phyloP scores from a whole-genome alignment of 2,888 invertebrate species.

The Ophion ventricosus region DNA sequence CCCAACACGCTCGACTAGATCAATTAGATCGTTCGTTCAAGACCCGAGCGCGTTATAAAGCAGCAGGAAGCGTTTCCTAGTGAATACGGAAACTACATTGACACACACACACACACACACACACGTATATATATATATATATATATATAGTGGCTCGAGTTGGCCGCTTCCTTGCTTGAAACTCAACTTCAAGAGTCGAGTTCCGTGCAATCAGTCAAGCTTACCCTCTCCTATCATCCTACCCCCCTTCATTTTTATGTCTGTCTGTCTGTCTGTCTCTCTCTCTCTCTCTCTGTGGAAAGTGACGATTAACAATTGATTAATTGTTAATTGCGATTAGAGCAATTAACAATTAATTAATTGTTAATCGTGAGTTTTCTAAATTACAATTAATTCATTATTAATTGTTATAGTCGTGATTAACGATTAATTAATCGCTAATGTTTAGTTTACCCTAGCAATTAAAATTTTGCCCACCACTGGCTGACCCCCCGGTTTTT shows the following conservation, averaged over 20 bases:
- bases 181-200: slow-evolving; percentile 60
- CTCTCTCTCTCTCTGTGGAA: too few species aligned
- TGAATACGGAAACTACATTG: slow-evolving; percentile 7
- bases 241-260: not conserved
- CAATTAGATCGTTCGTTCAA: slow-evolving; percentile 61
- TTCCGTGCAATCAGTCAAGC: slow-evolving; percentile 62
- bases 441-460: too few species aligned
- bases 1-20: slow-evolving; percentile 60
- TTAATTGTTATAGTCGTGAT: too few species aligned
- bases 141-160: slow-evolving; percentile 28
- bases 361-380: too few species aligned
- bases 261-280: not conserved
- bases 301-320: too few species aligned
- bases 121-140: not conserved
- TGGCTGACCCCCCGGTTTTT: too few species aligned
- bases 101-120: not conserved
- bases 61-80: slow-evolving; percentile 32
- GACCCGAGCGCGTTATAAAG: slow-evolving; percentile 40
- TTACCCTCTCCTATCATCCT: slow-evolving; percentile 29
- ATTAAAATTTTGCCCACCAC: too few species aligned
- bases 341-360: too few species aligned
- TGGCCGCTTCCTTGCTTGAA: slow-evolving; percentile 59
- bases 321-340: too few species aligned
- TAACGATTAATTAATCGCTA: too few species aligned
- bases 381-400: too few species aligned